Percentiles rank a stretch among this genome's conserved stretches.
phyloP scores from a whole-genome alignment of 1,140 invertebrate genomes.

The Nasonia giraulti region DNA sequence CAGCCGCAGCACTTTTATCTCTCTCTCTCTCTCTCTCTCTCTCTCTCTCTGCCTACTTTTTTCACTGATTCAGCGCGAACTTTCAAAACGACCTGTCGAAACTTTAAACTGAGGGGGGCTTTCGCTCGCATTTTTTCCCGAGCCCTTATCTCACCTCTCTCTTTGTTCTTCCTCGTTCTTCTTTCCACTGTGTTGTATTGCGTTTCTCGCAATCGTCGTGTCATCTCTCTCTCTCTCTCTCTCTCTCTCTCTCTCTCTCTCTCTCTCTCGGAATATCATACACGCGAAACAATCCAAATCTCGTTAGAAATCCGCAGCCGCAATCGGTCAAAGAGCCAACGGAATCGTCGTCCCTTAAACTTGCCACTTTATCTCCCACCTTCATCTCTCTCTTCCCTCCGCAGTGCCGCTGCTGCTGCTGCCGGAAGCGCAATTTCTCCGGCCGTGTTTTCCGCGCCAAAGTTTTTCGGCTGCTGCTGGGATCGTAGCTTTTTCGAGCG shows the following conservation, averaged over 20 bases:
- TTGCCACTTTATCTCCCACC: constrained; percentile 6
- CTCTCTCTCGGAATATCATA: too few species aligned
- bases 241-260: too few species aligned
- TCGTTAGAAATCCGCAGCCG: neutral
- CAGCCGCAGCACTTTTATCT: neutral
- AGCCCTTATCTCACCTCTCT: neutral
- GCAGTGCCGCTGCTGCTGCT: too few species aligned
- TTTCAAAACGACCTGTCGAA: constrained; percentile 3
- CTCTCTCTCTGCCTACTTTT: neutral
- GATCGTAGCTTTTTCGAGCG: constrained; percentile 22
- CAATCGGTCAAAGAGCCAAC: neutral
- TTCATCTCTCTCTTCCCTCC: neutral
- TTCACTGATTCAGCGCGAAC: constrained; percentile 3
- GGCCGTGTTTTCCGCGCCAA: neutral
- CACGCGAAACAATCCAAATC: neutral
- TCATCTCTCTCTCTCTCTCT: too few species aligned
- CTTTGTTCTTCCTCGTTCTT: neutral
- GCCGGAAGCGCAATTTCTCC: constrained; percentile 23
- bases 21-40: neutral
- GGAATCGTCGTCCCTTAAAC: neutral
- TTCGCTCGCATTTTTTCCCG: neutral
- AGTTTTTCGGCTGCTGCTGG: neutral
- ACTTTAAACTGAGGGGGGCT: neutral
- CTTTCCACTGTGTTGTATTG: neutral
- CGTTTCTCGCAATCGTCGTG: too few species aligned